Evolutionary conservation across 2,113 vertebrate genomes (phyloP), one percentile per base, ranked within the genome.

Genomic region (Rhagologus leucostigma): DNA sequence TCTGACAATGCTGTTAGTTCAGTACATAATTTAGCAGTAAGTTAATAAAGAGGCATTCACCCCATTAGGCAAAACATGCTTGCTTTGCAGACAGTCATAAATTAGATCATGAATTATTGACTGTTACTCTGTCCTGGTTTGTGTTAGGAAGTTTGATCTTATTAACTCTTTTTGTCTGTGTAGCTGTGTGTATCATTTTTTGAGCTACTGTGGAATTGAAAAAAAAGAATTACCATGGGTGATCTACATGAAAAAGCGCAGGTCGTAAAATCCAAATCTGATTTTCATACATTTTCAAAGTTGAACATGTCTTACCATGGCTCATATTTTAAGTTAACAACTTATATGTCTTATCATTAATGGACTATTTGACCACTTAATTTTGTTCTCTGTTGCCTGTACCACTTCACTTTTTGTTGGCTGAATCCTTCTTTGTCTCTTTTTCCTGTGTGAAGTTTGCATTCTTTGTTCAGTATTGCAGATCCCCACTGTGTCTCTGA

Each of bases 1-100:
- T 95, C 91, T 89, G 90, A 94, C 87, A 96, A 93, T 93, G 56
- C 56, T 92, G 53, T 96, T 96, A 93, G 87, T 88, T 95, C 94
- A 85, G 91, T 81, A 89, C 70, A 68, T 95, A 96, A 97, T 96
- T 96, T 94, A 91, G 82, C 50, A 95, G 50, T 93, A 92, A 97
- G 91, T 96, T 96, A 95, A 93, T 95, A 95, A 95, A 96, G 83
- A 95, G 50, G 81, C 92, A 93, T 88, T 84, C 81, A 81, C 82
- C 84, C 62, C 53, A 92, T 90, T 97, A 93, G 78, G 69, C 47
- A 85, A 90, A 90, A 79, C 69, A 87, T 91, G 68, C 76, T 96
- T 96, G 91, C 64, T 97, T 97, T 91, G 91, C 82, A 96, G 73
- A 92, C 87, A 89, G 55, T 42, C 82, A 59, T 95, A 90, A 96